Base-by-base conservation (phyloP, 2,113 vertebrate species). In the Chamaetylas fuelleborni region DNA sequence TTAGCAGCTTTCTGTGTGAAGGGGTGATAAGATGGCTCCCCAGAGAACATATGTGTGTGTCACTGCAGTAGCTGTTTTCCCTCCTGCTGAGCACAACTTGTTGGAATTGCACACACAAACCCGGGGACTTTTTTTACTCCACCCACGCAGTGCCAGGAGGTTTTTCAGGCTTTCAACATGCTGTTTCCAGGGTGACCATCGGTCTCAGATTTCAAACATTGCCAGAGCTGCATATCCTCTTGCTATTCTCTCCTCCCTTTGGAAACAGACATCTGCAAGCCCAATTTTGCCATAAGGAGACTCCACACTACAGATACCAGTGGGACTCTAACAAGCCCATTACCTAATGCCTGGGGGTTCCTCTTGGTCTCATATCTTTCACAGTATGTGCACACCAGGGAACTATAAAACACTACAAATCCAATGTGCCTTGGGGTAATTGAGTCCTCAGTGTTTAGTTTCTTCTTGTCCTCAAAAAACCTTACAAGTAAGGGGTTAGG, bases 201-300 rank as follows among this genome's bases (percentile, higher is more conserved):
- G 88, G 94, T 94, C 92, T 96, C 93, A 86, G 40, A 86, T 94
- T 96, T 94, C 95, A 95, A 86, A 88, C 40, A 67, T 6, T 66
- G 36, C 78, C 90, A 65, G 93, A 90, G 43, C 61, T 84, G 28
- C 5, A 1, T 83, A 88, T 71, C 40, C 51, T 86, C 53, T 71
- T 34, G 60, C 28, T 53, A 11, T 64, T 90, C 53, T 62, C 56
- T 67, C 67, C 56, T 88, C 26, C 18, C 88, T 36, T 74, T 43
- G 42, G 61, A 64, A 86, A 62, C 66, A 71, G 38, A 53, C 5
- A 6, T 77, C 81, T 64, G 54, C 0, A 0, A 91, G 62, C 11
- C 67, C 23, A 45, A 0, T 61, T 93, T 76, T 81, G 34, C 76
- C 1, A 0, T 67, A 36, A 57, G 57, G 47, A 64, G 28, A 72